Percentiles rank a stretch among this genome's conserved stretches.
phyloP scores from a whole-genome alignment of 2,113 vertebrate species.

The Dicerorhinus sumatrensis region DNA sequence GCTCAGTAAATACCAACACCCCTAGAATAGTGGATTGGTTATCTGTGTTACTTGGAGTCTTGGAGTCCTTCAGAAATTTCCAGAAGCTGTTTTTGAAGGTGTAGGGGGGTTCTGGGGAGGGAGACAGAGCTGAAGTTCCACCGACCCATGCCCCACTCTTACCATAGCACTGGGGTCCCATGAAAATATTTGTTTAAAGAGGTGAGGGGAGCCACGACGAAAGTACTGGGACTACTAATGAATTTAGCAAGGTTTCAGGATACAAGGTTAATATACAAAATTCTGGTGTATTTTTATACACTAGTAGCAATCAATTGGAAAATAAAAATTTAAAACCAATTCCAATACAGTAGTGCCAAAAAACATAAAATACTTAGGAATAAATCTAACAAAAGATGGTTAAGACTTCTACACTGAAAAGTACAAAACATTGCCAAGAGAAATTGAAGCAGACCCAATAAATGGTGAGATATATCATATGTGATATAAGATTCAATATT shows the following conservation, averaged over 20 bases:
- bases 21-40: not conserved
- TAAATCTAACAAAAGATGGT: not conserved
- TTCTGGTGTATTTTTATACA: not conserved
- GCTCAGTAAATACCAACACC: not conserved
- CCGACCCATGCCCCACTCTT: not conserved
- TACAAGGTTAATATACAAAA: not conserved
- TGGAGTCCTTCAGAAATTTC: not conserved
- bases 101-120: not conserved
- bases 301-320: not conserved
- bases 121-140: not conserved
- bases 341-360: not conserved
- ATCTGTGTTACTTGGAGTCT: not conserved
- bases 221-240: not conserved
- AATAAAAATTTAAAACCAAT: not conserved
- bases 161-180: not conserved
- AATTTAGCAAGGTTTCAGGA: slow-evolving; percentile 24
- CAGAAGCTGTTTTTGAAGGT: not conserved
- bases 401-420: not conserved
- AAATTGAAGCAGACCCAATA: not conserved
- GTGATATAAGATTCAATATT: not conserved
- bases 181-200: not conserved
- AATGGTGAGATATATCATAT: not conserved
- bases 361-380: not conserved
- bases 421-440: not conserved
- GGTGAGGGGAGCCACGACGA: not conserved